phyloP scores from a whole-genome alignment of 2,797 vertebrate genomes.

The Limnodromus scolopaceus region DNA sequence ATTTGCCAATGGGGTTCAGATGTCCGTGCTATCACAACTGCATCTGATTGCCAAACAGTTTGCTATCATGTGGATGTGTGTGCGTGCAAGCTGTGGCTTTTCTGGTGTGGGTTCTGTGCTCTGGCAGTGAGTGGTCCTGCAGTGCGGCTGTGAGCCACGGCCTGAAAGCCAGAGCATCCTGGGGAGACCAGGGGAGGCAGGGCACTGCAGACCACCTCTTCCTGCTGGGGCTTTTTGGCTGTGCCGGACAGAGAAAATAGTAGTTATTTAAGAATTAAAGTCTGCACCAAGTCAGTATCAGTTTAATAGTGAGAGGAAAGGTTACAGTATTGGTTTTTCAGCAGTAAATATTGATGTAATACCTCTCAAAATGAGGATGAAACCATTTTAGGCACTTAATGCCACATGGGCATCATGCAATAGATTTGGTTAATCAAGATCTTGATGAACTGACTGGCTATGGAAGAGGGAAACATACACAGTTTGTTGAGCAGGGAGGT shows the following conservation, averaged over 20 bases:
- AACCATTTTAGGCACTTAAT: neutral
- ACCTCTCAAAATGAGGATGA: neutral
- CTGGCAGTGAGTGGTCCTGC: neutral
- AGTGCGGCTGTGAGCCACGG: neutral
- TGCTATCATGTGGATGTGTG: neutral
- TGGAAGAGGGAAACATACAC: neutral
- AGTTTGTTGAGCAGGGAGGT: neutral
- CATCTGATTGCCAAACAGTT: neutral
- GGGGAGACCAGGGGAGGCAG: neutral
- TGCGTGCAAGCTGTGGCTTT: neutral
- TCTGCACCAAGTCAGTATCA: neutral
- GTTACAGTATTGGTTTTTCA: neutral
- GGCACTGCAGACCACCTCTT: neutral
- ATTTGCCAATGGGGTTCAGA: neutral
- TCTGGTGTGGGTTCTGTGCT: neutral
- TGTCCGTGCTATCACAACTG: neutral
- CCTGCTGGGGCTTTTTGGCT: neutral
- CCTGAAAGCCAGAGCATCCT: neutral
- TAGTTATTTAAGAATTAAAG: neutral
- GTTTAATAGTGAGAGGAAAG: neutral
- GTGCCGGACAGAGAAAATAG: neutral
- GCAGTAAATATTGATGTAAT: neutral
- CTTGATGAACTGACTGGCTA: neutral
- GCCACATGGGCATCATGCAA: fast-evolving
- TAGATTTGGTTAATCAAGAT: neutral